Base-by-base conservation (phyloP, 1,140 invertebrate genomes). In the Drosophila pseudoobscura region DNA sequence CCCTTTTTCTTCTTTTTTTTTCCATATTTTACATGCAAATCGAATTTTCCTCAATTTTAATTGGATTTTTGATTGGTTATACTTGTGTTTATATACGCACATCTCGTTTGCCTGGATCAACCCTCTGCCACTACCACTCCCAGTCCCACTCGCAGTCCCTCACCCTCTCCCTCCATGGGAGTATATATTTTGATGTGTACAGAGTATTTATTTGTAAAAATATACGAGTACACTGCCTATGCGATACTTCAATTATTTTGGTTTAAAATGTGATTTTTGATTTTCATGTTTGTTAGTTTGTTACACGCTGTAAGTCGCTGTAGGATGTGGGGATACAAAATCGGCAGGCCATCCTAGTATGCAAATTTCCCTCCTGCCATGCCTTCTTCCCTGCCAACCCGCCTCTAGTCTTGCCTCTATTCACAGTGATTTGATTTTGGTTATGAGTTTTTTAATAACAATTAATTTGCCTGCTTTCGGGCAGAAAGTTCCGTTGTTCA, bases 31-130 rank as follows among this genome's bases (percentile, higher is more conserved):
- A 91, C 89, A 91, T 91, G 89, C 85, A 91, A 91, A 91, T 90
- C 89, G 89, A 91, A 91, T 90, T 91, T 90, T 89, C 80, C 89
- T 91, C 89, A 91, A 91, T 91, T 91, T 91, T 91, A 91, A 91
- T 91, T 91, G 89, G 89, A 91, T 91, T 91, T 91, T 91, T 91
- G 89, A 91, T 91, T 91, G 89, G 89, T 91, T 90, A 87, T 90
- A 85, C 80, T 87, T 88, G 84, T 90, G 80, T 90, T 82, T 89
- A 87, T 90, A 84, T 90, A 88, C 75, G 75, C 78, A 88, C 75
- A 88, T 71, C 80, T 66, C 79, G 64, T 77, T 78, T 61, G 43
- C 51, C 17, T 61, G 56, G 56, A 71, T 64, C 69, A 71, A 51
- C 44, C 60, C 64, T 45, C 26, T 15, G 6, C 46, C 41, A 44